A percentile compares a stretch with the other conserved stretches of the same genome.
These are phyloP conservation scores for Neoseiulus cucumeris DNA, from an alignment of 1,140 invertebrate genomes.

Conservation along the genomic window DNA sequence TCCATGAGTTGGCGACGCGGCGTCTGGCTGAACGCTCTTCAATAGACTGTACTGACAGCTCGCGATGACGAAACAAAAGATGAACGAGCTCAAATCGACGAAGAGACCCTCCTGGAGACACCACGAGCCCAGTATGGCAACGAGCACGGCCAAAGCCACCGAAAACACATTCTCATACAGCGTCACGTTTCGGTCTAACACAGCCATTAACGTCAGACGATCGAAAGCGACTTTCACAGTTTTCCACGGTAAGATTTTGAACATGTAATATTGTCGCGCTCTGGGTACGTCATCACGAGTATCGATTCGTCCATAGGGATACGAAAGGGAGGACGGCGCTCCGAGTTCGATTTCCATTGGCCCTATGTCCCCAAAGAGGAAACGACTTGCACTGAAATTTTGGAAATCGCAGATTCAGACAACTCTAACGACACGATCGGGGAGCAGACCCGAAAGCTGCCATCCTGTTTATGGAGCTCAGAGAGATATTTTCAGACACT, in stretches of 20 bases:
- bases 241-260: constrained; percentile 45
- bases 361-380: constrained; percentile 4
- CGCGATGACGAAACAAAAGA: constrained; percentile 91
- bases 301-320: constrained; percentile 13
- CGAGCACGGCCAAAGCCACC: constrained; percentile 59
- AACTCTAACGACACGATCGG: no score
- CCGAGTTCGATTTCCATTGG: neutral
- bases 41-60: constrained; percentile 91
- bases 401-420: no score
- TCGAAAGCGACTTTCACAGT: constrained; percentile 54
- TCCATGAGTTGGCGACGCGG: constrained; percentile 85
- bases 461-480: no score
- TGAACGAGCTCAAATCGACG: constrained; percentile 71
- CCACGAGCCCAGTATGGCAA: constrained; percentile 60
- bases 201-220: constrained; percentile 64
- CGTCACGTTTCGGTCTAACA: constrained; percentile 76
- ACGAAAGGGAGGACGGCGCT: neutral
- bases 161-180: constrained; percentile 62
- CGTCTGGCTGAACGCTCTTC: constrained; percentile 96
- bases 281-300: constrained; percentile 31
- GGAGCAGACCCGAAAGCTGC: no score
- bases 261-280: constrained; percentile 56
- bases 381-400: constrained; percentile 13
- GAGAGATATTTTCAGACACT: no score
- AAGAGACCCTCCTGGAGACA: constrained; percentile 68